Base-by-base conservation (phyloP, 2,797 vertebrate species). In the Scomberomorus guttatus region DNA sequence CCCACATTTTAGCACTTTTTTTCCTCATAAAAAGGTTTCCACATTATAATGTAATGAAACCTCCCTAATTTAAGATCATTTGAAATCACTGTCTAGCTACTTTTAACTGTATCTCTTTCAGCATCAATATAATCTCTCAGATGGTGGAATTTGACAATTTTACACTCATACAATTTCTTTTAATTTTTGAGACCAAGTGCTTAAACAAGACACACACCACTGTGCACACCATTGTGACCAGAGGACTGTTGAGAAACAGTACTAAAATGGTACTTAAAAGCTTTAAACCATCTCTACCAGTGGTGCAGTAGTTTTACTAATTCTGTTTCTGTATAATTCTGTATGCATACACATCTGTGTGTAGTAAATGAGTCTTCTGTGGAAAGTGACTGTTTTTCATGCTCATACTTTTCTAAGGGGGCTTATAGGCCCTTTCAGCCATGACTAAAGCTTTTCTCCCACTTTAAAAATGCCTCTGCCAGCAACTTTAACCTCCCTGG, bases 381-480 rank as follows among this genome's bases (percentile, higher is more conserved):
- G 75, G 64, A 85, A 82, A 81, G 63, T 67, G 34, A 77, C 48
- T 57, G 42, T 86, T 87, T 83, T 80, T 81, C 55, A 83, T 75
- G 54, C 77, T 84, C 44, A 55, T 79, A 69, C 63, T 81, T 82
- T 84, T 84, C 60, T 71, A 64, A 64, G 75, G 77, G 80, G 81
- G 77, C 84, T 89, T 88, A 88, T 75, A 75, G 55, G 74, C 72
- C 69, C 56, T 56, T 25, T 82, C 81, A 90, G 84, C 87, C 79
- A 83, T 81, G 72, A 85, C 81, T 83, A 83, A 92, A 88, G 75
- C 79, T 84, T 83, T 90, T 83, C 71, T 71, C 72, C 62, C 9
- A 2, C 76, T 82, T 87, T 77, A 73, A 89, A 86, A 90, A 65
- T 80, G 79, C 74, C 29, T 79, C 79, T 64, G n/a, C 84, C 78